Conservation (phyloP, 2,888 invertebrate species). For the Camptogramma bilineatum region DNA sequence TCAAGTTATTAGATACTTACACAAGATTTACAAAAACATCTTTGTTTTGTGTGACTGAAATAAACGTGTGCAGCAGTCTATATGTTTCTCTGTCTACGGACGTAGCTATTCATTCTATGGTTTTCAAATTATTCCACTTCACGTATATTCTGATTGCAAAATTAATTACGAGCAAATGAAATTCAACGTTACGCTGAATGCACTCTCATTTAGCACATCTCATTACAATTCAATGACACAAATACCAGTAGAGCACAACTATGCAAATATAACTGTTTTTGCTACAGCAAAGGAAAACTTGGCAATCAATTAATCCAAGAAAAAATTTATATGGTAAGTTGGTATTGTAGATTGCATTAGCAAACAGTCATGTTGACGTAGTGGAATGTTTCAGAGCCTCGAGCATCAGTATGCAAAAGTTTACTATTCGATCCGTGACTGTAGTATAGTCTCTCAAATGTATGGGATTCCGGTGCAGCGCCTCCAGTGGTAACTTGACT, state of each 20-base stretch:
- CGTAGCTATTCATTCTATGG: too few species aligned
- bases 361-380: neutral
- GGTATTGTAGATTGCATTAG: neutral
- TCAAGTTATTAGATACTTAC: too few species aligned
- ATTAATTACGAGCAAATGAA: constrained; percentile 21
- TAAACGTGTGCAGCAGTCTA: neutral
- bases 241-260: constrained; percentile 43
- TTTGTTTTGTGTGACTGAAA: too few species aligned
- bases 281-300: constrained; percentile 1
- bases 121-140: neutral
- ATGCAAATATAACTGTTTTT: constrained; percentile 37
- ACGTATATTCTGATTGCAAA: constrained; percentile 13
- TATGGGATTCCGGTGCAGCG: too few species aligned
- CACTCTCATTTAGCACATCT: constrained; percentile 32
- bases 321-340: neutral
- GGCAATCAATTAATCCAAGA: neutral
- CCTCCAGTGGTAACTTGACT: too few species aligned
- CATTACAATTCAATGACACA: constrained; percentile 42
- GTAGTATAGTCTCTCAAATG: too few species aligned
- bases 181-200: constrained; percentile 25
- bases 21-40: too few species aligned
- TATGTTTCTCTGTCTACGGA: too few species aligned
- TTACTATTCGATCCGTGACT: too few species aligned
- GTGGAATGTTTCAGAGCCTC: neutral
- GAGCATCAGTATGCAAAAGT: too few species aligned